Evolutionary conservation across 2,888 invertebrate species (phyloP).

Genomic region (Panzeria rudis): DNA sequence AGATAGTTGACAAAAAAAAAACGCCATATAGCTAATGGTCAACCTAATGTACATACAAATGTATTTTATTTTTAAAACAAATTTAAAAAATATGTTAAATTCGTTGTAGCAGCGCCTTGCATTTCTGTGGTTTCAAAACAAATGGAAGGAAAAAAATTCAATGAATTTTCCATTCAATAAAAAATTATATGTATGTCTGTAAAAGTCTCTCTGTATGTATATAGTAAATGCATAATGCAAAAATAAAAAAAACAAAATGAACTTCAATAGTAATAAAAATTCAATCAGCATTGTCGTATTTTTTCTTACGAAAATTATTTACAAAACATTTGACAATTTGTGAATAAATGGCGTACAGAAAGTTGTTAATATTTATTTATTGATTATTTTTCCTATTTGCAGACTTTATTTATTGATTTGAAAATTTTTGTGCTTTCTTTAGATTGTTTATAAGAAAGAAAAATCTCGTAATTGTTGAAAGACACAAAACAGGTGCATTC

Average conservation of each 20-base stretch:
- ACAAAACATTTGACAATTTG: constrained; percentile 50
- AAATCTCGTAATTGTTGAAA: constrained; percentile 37
- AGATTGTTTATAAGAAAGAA: constrained; percentile 46
- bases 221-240: neutral
- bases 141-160: neutral
- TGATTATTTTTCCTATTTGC: constrained; percentile 26
- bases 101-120: constrained; percentile 16
- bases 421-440: constrained; percentile 24
- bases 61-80: neutral
- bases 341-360: constrained; percentile 7
- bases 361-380: constrained; percentile 46
- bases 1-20: too few relatives aligned
- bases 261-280: neutral
- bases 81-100: neutral
- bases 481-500: constrained; percentile 54
- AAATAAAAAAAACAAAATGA: neutral
- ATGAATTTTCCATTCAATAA: constrained; percentile 1
- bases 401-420: constrained; percentile 11
- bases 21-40: too few relatives aligned
- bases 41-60: too few relatives aligned
- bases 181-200: too few relatives aligned
- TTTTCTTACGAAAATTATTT: constrained; percentile 19
- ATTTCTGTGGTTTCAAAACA: constrained; percentile 53
- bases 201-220: too few relatives aligned
- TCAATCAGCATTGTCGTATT: neutral